phyloP scores from a whole-genome alignment of 2,888 invertebrate species.

The Caenorhabditis doughertyi region DNA sequence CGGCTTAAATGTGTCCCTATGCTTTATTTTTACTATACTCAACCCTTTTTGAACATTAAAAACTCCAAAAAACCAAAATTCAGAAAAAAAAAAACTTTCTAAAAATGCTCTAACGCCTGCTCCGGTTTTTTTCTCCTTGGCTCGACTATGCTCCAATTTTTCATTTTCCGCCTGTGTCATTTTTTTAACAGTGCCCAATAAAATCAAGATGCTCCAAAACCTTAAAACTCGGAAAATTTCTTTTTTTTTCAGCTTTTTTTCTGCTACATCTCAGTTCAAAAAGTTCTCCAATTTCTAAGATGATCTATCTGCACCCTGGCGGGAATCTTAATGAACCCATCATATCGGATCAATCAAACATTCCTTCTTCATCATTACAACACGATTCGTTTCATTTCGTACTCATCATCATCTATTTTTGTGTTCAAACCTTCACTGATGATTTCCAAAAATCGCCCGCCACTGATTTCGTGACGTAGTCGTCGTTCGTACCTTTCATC shows the following conservation, averaged over 20 bases:
- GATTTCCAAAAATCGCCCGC: slow-evolving; percentile 59
- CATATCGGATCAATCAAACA: slow-evolving; percentile 30
- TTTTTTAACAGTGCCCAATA: no score
- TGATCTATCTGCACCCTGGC: slow-evolving; percentile 48
- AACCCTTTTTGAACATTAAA: no score
- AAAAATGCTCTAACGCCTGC: no score
- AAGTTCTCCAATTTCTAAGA: not conserved
- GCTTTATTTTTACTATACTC: no score
- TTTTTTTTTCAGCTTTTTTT: not conserved
- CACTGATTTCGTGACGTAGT: slow-evolving; percentile 64
- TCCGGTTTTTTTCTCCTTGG: no score
- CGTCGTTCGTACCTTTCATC: slow-evolving; percentile 53
- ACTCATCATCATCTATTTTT: slow-evolving; percentile 27
- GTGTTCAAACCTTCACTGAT: not conserved
- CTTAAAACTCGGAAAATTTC: not conserved
- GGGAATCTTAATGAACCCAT: slow-evolving; percentile 32
- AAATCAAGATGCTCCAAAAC: not conserved
- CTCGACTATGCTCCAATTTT: not conserved
- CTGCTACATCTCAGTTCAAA: slow-evolving; percentile 1
- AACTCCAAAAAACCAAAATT: no score
- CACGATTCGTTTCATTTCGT: slow-evolving; percentile 47
- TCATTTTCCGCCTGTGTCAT: no score
- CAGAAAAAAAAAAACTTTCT: no score
- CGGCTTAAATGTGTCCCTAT: no score
- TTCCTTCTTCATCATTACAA: not conserved